Base-by-base conservation (phyloP, 2,888 invertebrate genomes). In the Sepioteuthis lessoniana region DNA sequence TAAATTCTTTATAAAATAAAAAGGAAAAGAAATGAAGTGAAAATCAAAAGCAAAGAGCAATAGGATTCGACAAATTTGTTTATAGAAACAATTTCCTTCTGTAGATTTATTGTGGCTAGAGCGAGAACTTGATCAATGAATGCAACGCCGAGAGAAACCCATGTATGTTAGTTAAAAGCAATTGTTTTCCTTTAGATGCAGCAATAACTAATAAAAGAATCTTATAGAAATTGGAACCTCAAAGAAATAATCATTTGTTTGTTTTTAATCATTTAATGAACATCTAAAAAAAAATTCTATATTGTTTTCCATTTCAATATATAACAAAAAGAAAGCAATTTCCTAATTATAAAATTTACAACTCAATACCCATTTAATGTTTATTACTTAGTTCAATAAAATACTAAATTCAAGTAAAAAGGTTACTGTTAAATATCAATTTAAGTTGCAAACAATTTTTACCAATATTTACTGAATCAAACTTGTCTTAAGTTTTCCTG, bases 21-120 rank as follows among this genome's bases (percentile, higher is more conserved):
- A 55, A 55, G 21, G 25, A 21, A 55, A 55, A 55, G 2, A 55
- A 55, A 55, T 55, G 55, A 55, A 55, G 5, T 35, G n/a, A 76
- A 35, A 76, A 76, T 76, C n/a, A 76, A 76, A 76, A 76, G 16
- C 4, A 16, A 76, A 76, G 76, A 76, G n/a, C 76, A 76, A 76
- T 76, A n/a, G n/a, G n/a, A 76, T 76, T 76, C 76, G 76, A 76
- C 76, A 76, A 76, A 76, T 76, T 35, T 76, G n/a, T 76, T 76
- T 76, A 76, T 76, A 19, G 16, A 76, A 76, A 76, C 76, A n/a
- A 3, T 76, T 35, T 76, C 76, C n/a, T n/a, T 35, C n/a, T 35
- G n/a, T 76, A 76, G n/a, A 76, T 55, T 55, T 55, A 55, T 55
- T 55, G 55, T 55, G 55, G n/a, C n/a, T n/a, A 25, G n/a, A 76